Conservation (phyloP, 2,888 invertebrate species). For the Eupithecia dodoneata region DNA sequence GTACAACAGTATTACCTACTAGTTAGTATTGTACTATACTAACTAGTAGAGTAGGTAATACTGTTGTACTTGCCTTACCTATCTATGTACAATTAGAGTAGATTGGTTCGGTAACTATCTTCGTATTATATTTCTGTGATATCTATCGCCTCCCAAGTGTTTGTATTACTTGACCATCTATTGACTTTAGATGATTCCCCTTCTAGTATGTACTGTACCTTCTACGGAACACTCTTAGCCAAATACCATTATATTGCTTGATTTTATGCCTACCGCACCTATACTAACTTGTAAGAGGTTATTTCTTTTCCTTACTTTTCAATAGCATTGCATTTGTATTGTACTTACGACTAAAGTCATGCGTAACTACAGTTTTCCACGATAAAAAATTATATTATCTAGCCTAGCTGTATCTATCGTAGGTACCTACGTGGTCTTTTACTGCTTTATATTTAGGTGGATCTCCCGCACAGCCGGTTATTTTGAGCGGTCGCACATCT, state of each 20-base stretch:
- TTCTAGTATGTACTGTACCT: background rate
- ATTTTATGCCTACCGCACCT: background rate
- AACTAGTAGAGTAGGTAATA: too few relatives aligned
- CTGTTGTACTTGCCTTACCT: background rate
- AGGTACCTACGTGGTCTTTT: background rate
- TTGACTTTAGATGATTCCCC: background rate
- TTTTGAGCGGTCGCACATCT: conserved; percentile 71
- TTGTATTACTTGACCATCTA: background rate
- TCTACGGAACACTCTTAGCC: background rate
- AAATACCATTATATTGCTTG: background rate
- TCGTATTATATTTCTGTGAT: background rate
- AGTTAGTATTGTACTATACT: too few relatives aligned
- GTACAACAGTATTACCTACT: background rate
- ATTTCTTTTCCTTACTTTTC: background rate
- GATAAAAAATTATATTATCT: background rate
- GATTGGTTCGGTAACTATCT: background rate
- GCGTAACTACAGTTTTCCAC: background rate
- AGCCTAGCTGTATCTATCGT: background rate
- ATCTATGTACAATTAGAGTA: background rate
- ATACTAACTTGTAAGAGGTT: background rate
- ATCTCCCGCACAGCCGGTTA: conserved; percentile 64
- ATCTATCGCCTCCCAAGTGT: background rate
- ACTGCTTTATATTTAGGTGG: conserved; percentile 62
- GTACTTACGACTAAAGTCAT: background rate
- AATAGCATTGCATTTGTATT: background rate